These are phyloP conservation scores for Pangasius macronema DNA, from an alignment of 2,797 vertebrate species.

Conservation along the genomic window DNA sequence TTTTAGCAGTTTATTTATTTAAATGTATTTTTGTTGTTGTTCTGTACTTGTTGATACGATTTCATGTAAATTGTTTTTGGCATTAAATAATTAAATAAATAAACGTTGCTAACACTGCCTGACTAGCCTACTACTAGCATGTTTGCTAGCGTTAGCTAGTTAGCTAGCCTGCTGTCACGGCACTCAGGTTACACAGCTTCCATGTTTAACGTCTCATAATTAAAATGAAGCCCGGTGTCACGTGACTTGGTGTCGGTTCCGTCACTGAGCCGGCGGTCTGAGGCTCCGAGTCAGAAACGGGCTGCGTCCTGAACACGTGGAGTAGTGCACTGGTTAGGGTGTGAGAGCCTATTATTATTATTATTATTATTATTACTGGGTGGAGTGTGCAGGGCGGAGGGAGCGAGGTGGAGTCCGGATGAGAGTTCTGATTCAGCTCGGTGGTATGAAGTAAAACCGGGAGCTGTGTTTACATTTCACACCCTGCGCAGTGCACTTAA, in stretches of 20 bases:
- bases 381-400: neutral
- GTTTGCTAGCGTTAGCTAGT: neutral
- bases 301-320: neutral
- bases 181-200: neutral
- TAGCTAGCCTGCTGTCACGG: neutral
- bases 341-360: neutral
- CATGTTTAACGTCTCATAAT: neutral
- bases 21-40: no score
- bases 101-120: neutral
- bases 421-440: neutral
- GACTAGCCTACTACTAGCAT: neutral
- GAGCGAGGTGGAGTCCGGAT: neutral
- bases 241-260: neutral
- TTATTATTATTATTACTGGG: neutral
- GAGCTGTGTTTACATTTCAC: neutral
- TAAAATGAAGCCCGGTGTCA: neutral
- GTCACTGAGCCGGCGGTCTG: neutral
- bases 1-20: no score
- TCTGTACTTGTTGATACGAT: no score
- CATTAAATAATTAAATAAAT: no score
- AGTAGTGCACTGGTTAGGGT: slow-evolving; percentile 7
- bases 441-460: neutral
- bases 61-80: no score
- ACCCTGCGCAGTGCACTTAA: no score
- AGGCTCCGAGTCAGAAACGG: neutral